phyloP scores from a whole-genome alignment of 2,797 vertebrate genomes.

The Poliocrania exsul region DNA sequence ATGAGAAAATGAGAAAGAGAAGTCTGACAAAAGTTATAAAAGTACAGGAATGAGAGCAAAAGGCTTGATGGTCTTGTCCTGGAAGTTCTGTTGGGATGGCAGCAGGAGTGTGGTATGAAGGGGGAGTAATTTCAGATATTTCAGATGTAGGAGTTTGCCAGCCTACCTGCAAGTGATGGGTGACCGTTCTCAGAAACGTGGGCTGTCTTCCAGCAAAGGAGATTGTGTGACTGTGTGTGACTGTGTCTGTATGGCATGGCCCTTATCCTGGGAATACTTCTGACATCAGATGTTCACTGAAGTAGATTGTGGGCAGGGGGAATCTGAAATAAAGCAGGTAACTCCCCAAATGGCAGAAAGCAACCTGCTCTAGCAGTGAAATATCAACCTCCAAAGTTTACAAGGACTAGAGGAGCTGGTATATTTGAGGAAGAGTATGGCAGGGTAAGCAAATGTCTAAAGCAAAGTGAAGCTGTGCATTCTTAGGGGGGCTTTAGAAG shows the following conservation, averaged over 20 bases:
- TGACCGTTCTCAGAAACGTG: not conserved
- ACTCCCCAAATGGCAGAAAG: not conserved
- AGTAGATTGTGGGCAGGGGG: not conserved
- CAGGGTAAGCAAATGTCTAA: not conserved
- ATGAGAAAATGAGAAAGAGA: not conserved
- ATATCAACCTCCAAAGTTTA: not conserved
- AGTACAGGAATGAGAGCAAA: not conserved
- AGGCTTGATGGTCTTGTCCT: not conserved
- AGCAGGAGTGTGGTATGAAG: not conserved
- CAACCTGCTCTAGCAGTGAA: not conserved
- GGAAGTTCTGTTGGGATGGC: not conserved
- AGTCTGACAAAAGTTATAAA: not conserved
- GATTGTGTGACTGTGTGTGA: no score
- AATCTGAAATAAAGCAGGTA: not conserved
- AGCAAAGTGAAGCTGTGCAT: not conserved
- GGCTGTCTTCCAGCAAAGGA: not conserved
- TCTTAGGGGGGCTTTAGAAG: not conserved
- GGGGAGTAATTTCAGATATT: not conserved
- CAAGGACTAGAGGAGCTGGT: not conserved
- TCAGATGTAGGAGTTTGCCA: not conserved
- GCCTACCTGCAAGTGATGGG: not conserved
- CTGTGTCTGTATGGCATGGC: rapidly evolving
- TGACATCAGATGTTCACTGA: not conserved
- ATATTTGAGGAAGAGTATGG: not conserved
- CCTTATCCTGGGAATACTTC: not conserved